Percentiles rank a stretch among this genome's conserved stretches.
phyloP scores from a whole-genome alignment of 1,140 invertebrate species.

The Helicorthomorpha holstii region DNA sequence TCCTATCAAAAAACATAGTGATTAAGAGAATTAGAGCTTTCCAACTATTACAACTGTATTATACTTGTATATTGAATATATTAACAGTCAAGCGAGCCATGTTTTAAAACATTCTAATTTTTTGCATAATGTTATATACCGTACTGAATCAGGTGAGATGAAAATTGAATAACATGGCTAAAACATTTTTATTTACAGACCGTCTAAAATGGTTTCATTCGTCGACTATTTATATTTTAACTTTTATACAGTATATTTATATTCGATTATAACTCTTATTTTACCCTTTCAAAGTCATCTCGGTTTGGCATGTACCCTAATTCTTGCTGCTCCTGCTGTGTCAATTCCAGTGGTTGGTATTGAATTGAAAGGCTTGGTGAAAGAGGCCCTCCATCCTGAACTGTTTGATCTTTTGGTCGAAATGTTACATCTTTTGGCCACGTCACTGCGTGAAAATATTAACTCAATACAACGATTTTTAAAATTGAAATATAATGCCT shows the following conservation, averaged over 20 bases:
- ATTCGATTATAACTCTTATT: not conserved
- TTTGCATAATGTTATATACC: too few relatives aligned
- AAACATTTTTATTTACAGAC: not conserved
- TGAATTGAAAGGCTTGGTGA: constrained; percentile 43
- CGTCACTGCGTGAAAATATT: constrained; percentile 16
- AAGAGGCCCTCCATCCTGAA: constrained; percentile 59
- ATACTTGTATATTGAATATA: constrained; percentile 7
- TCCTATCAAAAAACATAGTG: constrained; percentile 37
- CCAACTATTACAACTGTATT: constrained; percentile 9
- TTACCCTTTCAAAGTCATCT: constrained; percentile 84
- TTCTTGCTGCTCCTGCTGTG: constrained; percentile 54
- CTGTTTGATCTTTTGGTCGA: constrained; percentile 42
- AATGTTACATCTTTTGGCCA: constrained; percentile 26
- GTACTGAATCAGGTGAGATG: too few relatives aligned
- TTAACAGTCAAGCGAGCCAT: constrained; percentile 5
- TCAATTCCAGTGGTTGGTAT: constrained; percentile 59
- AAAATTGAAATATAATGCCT: constrained; percentile 34
- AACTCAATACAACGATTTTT: too few relatives aligned
- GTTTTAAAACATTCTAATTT: too few relatives aligned
- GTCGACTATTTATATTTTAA: too few relatives aligned
- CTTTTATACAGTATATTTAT: not conserved
- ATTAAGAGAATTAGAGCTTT: constrained; percentile 1
- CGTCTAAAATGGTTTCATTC: too few relatives aligned
- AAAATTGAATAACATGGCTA: not conserved
- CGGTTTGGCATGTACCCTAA: constrained; percentile 91